phyloP scores from a whole-genome alignment of 2,888 invertebrate genomes.

The Pandemis cinnamomeana region DNA sequence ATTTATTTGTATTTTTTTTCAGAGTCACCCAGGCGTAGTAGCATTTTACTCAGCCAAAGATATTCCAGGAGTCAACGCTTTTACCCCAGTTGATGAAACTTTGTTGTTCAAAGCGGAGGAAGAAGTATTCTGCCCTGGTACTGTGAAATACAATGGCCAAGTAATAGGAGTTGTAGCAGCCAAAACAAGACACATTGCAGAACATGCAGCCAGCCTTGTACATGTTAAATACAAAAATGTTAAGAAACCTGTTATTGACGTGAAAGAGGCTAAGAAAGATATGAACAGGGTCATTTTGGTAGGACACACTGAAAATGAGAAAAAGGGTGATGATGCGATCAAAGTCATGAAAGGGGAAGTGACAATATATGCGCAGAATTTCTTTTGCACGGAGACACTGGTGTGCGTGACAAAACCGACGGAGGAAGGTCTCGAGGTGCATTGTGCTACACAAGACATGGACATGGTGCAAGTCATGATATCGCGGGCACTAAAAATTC shows the following conservation, averaged over 20 bases:
- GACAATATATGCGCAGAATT: conserved; percentile 86
- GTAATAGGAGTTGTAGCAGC: conserved; percentile 76
- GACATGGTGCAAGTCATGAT: conserved; percentile 82
- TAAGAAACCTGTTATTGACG: conserved; percentile 58
- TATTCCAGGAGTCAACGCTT: conserved; percentile 87
- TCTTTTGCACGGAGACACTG: conserved; percentile 89
- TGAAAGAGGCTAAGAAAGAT: conserved; percentile 53
- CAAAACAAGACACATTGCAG: conserved; percentile 77
- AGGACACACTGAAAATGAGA: conserved; percentile 45
- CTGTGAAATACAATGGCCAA: conserved; percentile 41
- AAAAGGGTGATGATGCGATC: conserved; percentile 63
- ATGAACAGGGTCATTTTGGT: conserved; percentile 49
- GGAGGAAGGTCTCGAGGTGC: conserved; percentile 88
- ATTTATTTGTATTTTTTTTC: conserved; percentile 45
- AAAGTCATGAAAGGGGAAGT: conserved; percentile 79
- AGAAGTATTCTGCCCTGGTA: conserved; percentile 61
- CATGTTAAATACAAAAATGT: conserved; percentile 78
- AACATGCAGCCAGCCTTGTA: conserved; percentile 83
- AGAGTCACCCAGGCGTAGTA: conserved; percentile 86
- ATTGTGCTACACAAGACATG: conserved; percentile 85
- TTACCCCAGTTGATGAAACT: conserved; percentile 59
- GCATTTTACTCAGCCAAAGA: conserved; percentile 86
- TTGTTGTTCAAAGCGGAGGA: conserved; percentile 41
- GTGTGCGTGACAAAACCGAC: conserved; percentile 86
- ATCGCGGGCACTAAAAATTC: conserved; percentile 81